Percentiles rank a stretch among this genome's conserved stretches.
Evolutionary conservation across 2,888 invertebrate species (phyloP).

Genomic region (Idaea dimidiata): DNA sequence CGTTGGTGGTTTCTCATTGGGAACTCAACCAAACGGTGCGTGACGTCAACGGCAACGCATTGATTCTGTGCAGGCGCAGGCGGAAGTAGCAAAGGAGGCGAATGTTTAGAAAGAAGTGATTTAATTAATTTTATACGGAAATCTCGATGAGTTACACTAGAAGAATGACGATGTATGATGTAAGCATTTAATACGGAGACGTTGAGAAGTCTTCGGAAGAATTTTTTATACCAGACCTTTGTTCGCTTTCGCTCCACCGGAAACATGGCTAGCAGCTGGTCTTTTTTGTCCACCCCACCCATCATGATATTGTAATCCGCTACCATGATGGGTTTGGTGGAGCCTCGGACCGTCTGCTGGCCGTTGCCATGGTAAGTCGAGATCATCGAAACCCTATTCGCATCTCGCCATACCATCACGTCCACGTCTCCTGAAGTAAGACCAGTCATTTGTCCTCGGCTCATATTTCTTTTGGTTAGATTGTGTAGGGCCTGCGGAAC

Average conservation of each 20-base stretch:
- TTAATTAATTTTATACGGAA: constrained; percentile 4
- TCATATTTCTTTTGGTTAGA: constrained; percentile 12
- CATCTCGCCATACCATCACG: constrained; percentile 29
- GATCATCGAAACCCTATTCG: constrained; percentile 6
- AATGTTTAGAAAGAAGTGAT: constrained; percentile 1
- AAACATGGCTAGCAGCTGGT: constrained; percentile 24
- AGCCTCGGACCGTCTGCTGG: constrained; percentile 22
- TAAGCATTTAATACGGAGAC: constrained; percentile 24
- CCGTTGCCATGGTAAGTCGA: constrained; percentile 5
- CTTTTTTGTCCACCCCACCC: constrained; percentile 13
- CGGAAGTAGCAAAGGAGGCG: background rate
- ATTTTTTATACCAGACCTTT: constrained; percentile 30
- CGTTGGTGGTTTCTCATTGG: constrained; percentile 2
- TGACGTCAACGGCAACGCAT: background rate
- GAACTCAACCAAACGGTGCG: constrained; percentile 4
- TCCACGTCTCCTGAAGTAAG: constrained; percentile 26
- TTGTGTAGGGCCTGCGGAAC: constrained; percentile 14
- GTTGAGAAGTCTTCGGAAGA: constrained; percentile 25
- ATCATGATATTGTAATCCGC: constrained; percentile 13
- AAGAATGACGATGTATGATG: constrained; percentile 4
- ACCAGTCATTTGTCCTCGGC: constrained; percentile 13
- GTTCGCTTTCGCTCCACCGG: constrained; percentile 24
- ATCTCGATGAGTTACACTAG: background rate
- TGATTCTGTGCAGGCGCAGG: background rate
- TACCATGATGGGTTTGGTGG: constrained; percentile 12